Conservation (phyloP, 1,140 invertebrate genomes). For the Drosophila sulfurigaster region DNA sequence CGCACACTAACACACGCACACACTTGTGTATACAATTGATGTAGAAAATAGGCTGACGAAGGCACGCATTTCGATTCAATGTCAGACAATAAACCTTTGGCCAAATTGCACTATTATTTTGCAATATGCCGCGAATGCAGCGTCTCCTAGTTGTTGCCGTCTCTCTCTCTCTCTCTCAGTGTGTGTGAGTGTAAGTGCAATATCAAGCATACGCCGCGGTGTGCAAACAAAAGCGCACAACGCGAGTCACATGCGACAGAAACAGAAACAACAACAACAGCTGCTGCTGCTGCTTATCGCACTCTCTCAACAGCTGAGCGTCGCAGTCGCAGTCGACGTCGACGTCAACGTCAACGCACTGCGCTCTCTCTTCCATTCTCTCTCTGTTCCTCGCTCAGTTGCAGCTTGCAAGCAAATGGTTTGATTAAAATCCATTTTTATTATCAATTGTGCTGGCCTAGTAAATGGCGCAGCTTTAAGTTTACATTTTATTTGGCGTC, state of each 20-base stretch:
- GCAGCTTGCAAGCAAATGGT: slow-evolving; percentile 76
- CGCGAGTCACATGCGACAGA: slow-evolving; percentile 62
- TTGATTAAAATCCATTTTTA: slow-evolving; percentile 73
- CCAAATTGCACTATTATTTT: slow-evolving; percentile 53
- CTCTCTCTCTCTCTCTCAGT: not conserved
- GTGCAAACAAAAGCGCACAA: slow-evolving; percentile 36
- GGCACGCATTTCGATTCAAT: slow-evolving; percentile 58
- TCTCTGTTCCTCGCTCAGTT: slow-evolving; percentile 24
- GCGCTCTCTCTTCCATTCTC: slow-evolving; percentile 41
- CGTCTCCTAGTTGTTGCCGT: slow-evolving; percentile 7
- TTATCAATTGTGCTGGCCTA: slow-evolving; percentile 68
- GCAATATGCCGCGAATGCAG: slow-evolving; percentile 28
- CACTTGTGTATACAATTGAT: not conserved
- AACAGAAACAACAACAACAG: slow-evolving; percentile 3
- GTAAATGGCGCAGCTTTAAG: slow-evolving; percentile 32
- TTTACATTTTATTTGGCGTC: not conserved
- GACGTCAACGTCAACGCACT: slow-evolving; percentile 1
- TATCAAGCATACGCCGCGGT: slow-evolving; percentile 69
- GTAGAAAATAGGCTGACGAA: slow-evolving; percentile 28
- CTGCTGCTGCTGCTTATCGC: slow-evolving; percentile 12
- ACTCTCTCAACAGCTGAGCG: slow-evolving; percentile 62
- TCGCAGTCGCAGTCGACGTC: not conserved
- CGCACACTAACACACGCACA: not conserved
- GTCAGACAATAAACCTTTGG: slow-evolving; percentile 71
- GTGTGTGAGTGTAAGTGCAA: slow-evolving; percentile 32